A percentile compares a stretch with the other conserved stretches of the same genome.
phyloP scores from a whole-genome alignment of 1,140 invertebrate genomes.

The Muscidifurax raptorellus region DNA sequence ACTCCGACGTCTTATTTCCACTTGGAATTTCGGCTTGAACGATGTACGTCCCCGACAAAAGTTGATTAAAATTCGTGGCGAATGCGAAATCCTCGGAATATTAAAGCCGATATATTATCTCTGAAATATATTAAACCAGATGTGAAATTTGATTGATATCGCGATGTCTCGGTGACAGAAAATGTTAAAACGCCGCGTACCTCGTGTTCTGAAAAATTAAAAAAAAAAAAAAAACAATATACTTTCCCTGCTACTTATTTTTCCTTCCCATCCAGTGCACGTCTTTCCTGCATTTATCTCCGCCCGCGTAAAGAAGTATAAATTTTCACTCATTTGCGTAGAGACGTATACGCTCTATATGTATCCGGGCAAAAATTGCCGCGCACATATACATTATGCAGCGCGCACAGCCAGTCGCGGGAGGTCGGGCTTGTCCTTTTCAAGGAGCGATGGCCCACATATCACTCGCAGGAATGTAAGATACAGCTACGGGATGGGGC shows the following conservation, averaged over 20 bases:
- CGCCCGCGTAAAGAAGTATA: neutral
- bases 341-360: neutral
- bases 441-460: neutral
- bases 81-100: too few relatives aligned
- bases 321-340: constrained; percentile 3
- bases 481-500: neutral
- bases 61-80: neutral
- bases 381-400: constrained; percentile 9
- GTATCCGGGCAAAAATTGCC: neutral
- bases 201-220: too few relatives aligned
- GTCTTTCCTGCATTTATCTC: neutral
- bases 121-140: too few relatives aligned
- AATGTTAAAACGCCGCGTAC: too few relatives aligned
- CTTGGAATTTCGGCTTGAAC: neutral
- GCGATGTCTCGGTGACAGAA: too few relatives aligned
- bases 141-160: too few relatives aligned
- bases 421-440: constrained; percentile 2
- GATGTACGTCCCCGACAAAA: neutral
- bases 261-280: too few relatives aligned
- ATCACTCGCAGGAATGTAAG: neutral
- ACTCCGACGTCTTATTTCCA: neutral
- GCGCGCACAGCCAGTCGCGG: neutral
- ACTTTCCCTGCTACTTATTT: too few relatives aligned
- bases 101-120: too few relatives aligned
- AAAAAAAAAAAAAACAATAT: too few relatives aligned